Evolutionary conservation across 2,797 vertebrate genomes (phyloP).

Genomic region (Acanthis flammea): DNA sequence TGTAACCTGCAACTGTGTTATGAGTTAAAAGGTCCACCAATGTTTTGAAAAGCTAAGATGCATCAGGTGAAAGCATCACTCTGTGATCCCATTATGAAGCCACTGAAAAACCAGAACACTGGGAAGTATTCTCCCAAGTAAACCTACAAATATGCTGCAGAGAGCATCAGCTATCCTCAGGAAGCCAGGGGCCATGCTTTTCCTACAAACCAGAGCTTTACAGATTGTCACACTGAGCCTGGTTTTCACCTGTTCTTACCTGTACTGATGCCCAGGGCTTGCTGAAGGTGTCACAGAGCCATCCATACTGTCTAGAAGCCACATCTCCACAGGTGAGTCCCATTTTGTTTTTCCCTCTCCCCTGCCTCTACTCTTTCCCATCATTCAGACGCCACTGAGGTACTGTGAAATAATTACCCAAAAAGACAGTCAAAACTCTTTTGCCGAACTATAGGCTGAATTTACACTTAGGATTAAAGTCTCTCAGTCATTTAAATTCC

Average conservation of each 20-base stretch:
- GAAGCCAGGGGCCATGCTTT: neutral
- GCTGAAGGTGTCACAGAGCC: neutral
- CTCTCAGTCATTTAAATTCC: neutral
- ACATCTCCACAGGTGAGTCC: neutral
- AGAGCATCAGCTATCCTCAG: neutral
- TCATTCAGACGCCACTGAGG: neutral
- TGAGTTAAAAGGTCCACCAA: neutral
- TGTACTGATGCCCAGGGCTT: neutral
- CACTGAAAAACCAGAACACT: neutral
- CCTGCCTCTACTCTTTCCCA: neutral
- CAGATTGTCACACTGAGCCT: neutral
- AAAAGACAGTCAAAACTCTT: neutral
- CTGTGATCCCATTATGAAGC: fast-evolving
- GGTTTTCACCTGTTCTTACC: neutral
- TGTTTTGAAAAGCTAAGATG: neutral
- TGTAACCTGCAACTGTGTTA: neutral
- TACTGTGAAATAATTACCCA: neutral
- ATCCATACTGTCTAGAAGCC: neutral
- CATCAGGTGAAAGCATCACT: neutral
- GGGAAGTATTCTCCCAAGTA: neutral
- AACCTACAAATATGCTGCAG: neutral
- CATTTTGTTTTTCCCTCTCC: neutral
- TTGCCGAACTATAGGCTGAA: neutral
- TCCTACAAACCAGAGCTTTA: neutral
- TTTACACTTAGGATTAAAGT: neutral